Conservation (phyloP, 2,797 vertebrate species). For the Galagoides demidoff region DNA sequence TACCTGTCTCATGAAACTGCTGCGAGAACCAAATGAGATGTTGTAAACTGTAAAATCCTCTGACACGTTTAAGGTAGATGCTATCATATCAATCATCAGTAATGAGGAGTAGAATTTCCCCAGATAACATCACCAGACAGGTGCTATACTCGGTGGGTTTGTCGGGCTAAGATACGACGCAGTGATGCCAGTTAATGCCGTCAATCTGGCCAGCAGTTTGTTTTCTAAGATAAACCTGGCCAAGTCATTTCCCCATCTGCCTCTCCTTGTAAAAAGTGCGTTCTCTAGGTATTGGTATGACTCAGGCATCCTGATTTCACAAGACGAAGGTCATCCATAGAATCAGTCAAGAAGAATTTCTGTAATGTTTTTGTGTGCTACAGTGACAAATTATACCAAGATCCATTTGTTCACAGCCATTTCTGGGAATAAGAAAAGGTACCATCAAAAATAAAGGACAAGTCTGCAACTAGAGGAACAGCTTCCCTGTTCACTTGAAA, state of each 20-base stretch:
- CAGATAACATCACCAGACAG: not conserved
- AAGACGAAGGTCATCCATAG: not conserved
- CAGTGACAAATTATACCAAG: not conserved
- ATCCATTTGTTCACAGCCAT: not conserved
- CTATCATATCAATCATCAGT: not conserved
- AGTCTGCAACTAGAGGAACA: not conserved
- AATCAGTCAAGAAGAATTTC: not conserved
- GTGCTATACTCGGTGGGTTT: not conserved
- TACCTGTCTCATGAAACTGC: constrained; percentile 5
- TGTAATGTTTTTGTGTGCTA: not conserved
- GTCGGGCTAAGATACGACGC: not conserved
- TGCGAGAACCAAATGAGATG: constrained; percentile 38
- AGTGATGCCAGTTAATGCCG: not conserved
- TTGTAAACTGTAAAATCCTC: constrained; percentile 17
- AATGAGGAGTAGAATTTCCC: not conserved
- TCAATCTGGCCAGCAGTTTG: not conserved
- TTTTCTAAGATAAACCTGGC: not conserved
- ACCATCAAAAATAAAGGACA: not conserved
- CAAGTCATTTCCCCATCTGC: not conserved
- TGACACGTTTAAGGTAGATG: constrained; percentile 1
- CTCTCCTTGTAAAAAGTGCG: not conserved
- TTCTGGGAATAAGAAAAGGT: not conserved
- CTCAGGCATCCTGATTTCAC: not conserved
- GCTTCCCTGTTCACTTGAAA: not conserved
- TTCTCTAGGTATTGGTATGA: not conserved